Evolutionary conservation across 2,797 vertebrate genomes (phyloP).

Genomic region (Ibycter americanus): DNA sequence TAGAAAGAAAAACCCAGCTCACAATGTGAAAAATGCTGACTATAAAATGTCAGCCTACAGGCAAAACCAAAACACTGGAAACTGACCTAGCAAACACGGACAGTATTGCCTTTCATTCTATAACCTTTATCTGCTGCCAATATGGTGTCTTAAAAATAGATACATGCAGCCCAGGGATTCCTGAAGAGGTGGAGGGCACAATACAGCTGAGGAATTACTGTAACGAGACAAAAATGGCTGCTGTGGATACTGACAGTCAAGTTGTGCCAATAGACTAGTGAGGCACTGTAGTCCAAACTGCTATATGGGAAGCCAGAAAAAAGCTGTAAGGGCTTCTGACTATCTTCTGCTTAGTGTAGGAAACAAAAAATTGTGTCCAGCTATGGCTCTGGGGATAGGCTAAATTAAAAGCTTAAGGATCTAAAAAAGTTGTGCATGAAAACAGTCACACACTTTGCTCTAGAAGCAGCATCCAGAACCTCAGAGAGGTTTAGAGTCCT

Average conservation of each 20-base stretch:
- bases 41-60: not conserved
- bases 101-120: not conserved
- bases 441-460: not conserved
- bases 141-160: constrained; percentile 26
- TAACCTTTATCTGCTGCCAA: constrained; percentile 13
- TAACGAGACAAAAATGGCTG: not conserved
- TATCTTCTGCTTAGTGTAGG: not conserved
- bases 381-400: not conserved
- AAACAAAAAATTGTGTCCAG: not conserved
- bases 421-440: not conserved
- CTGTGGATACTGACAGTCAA: not conserved
- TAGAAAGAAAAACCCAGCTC: not conserved
- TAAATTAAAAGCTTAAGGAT: not conserved
- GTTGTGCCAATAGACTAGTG: not conserved
- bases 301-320: not conserved
- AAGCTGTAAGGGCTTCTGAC: not conserved
- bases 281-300: not conserved
- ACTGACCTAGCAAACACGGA: not conserved
- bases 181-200: not conserved
- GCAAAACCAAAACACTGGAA: not conserved
- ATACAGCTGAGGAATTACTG: not conserved
- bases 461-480: not conserved
- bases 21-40: not conserved
- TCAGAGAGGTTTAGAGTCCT: not conserved
- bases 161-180: not conserved